Base-by-base conservation (phyloP, 1,140 invertebrate genomes). In the Bombus consobrinus region DNA sequence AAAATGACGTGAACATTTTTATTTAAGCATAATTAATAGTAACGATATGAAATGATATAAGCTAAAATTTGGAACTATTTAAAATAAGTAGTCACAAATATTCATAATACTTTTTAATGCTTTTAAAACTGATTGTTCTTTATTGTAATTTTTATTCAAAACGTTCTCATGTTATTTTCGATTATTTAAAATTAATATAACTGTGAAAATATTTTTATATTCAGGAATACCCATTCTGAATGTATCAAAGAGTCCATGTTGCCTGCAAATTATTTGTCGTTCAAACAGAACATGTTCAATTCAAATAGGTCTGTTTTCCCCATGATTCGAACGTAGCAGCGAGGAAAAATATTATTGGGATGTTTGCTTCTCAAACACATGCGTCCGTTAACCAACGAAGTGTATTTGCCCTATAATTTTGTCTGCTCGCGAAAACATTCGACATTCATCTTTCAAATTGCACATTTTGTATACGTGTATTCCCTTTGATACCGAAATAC, bases 371-470 rank as follows among this genome's bases (percentile, higher is more conserved):
- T 72, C 69, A 72, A 72, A 72, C 39, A 72, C 39, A 15, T 13
- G 13, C 39, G 28, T 15, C 69, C 1, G 39, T 41, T 41, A 72
- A 72, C 69, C 39, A 41, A n/a, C 10, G 28, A 41, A 72, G 25
- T 72, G 69, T 72, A 15, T 41, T 72, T 72, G 69, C 69, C 39
- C 39, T 72, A 37, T n/a, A 41, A 41, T 72, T 72, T 37, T n/a
- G 39, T 0, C 69, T 39, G 37, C 2, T 71, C 68, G 34, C 2
- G 25, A 39, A 72, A 72, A n/a, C 69, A n/a, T 15, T 37, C 28
- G 2, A 22, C 28, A 5, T 41, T n/a, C 39, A n/a, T 72, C 25
- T 41, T 28, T 41, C 39, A 37, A 71, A 71, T 39, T 71, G 34
- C 22, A 53, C 10, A 34, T 10, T 76, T 12, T 28, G 8, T 34